These are phyloP conservation scores for Drosophila mayri DNA, from an alignment of 1,140 invertebrate species.

Conservation along the genomic window DNA sequence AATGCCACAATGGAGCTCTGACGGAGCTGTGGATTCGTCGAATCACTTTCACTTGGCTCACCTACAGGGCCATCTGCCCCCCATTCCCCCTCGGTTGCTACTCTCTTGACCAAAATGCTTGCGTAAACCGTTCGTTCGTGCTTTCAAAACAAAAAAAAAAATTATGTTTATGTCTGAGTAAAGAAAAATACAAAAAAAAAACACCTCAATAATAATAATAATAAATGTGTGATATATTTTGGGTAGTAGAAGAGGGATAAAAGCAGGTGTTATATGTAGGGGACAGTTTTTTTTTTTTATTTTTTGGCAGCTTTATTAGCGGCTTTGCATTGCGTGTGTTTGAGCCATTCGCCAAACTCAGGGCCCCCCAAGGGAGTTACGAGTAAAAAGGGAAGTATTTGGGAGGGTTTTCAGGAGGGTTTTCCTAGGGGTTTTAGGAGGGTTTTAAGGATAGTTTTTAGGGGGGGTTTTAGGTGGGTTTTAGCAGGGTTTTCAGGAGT, in stretches of 20 bases:
- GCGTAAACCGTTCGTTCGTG: slow-evolving; percentile 67
- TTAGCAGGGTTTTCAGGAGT: too few species aligned
- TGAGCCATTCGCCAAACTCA: slow-evolving; percentile 17
- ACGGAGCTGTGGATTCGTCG: slow-evolving; percentile 11
- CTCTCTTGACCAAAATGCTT: slow-evolving; percentile 52
- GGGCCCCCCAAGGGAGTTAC: slow-evolving; percentile 1
- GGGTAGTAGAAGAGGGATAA: background rate
- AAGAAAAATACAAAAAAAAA: slow-evolving; percentile 6
- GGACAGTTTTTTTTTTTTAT: slow-evolving; percentile 5
- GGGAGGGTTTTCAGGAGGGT: background rate
- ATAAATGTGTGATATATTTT: slow-evolving; percentile 31
- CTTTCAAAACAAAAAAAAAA: slow-evolving; percentile 41
- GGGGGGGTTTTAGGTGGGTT: too few species aligned
- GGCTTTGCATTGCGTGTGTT: slow-evolving; percentile 29
- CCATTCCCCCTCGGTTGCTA: background rate
- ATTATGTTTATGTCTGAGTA: slow-evolving; percentile 40
- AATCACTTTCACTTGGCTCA: slow-evolving; percentile 72
- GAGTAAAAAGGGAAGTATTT: background rate
- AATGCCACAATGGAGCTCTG: slow-evolving; percentile 48
- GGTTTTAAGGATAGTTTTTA: too few species aligned
- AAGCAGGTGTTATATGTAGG: slow-evolving; percentile 25
- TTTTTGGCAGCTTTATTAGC: slow-evolving; percentile 46
- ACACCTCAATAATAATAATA: slow-evolving; percentile 35
- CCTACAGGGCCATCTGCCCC: slow-evolving; percentile 21
- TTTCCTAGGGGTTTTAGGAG: background rate